These are phyloP conservation scores for Myotis yumanensis DNA, from an alignment of 2,113 vertebrate species.

Conservation along the genomic window DNA sequence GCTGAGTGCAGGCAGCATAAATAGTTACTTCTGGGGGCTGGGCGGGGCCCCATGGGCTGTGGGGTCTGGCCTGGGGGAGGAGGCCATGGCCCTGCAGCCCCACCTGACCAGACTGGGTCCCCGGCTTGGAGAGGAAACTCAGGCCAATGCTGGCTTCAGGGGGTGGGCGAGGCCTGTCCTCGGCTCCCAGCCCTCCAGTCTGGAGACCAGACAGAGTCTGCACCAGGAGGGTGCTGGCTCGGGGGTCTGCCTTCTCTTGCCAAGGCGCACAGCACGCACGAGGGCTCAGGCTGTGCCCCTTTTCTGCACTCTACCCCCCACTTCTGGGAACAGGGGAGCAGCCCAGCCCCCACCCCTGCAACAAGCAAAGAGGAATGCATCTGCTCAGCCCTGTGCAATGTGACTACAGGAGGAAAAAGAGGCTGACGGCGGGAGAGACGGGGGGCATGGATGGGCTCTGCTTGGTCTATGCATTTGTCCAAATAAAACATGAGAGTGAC, in stretches of 20 bases:
- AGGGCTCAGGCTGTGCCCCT: not conserved
- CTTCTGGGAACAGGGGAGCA: not conserved
- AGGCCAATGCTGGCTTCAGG: not conserved
- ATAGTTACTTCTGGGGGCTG: not conserved
- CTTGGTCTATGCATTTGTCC: not conserved
- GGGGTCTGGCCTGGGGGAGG: not conserved
- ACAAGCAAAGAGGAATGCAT: not conserved
- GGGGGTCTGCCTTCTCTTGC: not conserved
- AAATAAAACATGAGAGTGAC: rapidly evolving
- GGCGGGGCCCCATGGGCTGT: not conserved
- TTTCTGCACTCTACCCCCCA: not conserved
- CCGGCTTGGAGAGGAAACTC: rapidly evolving
- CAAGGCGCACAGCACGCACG: not conserved
- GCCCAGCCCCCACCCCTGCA: rapidly evolving
- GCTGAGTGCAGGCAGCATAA: not conserved
- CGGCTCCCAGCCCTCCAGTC: rapidly evolving
- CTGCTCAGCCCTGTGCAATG: rapidly evolving
- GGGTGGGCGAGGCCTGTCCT: not conserved
- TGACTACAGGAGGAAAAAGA: rapidly evolving
- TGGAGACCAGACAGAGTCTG: not conserved
- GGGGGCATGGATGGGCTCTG: rapidly evolving
- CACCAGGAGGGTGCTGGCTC: not conserved
- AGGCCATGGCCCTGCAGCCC: not conserved
- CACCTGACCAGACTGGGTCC: not conserved
- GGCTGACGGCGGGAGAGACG: rapidly evolving